Conservation (phyloP, 2,888 invertebrate species). For the Byasa hedistus region DNA sequence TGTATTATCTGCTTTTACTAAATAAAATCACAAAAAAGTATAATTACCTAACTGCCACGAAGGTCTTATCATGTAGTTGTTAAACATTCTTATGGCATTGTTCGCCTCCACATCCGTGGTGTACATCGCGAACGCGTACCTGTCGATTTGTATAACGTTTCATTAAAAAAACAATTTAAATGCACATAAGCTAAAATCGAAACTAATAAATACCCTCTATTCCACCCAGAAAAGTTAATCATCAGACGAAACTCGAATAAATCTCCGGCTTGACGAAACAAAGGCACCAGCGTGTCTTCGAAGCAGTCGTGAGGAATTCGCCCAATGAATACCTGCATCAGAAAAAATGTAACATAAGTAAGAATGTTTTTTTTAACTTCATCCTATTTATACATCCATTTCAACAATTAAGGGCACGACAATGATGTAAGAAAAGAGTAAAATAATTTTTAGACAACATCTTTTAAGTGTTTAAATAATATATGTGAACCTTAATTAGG, state of each 20-base stretch:
- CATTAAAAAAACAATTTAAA: not conserved
- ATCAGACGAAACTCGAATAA: slow-evolving; percentile 87
- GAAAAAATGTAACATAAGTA: not conserved
- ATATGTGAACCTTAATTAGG: too few species aligned
- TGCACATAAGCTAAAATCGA: not conserved
- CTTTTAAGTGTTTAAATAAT: too few species aligned
- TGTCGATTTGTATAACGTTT: slow-evolving; percentile 33
- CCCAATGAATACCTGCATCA: slow-evolving; percentile 78
- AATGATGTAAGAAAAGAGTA: too few species aligned
- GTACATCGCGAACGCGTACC: slow-evolving; percentile 86
- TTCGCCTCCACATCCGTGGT: slow-evolving; percentile 81
- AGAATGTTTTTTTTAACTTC: too few species aligned
- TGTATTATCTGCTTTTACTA: too few species aligned
- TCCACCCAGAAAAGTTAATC: slow-evolving; percentile 87
- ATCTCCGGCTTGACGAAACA: slow-evolving; percentile 79
- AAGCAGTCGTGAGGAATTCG: slow-evolving; percentile 84
- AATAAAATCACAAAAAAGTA: not conserved
- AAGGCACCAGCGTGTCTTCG: slow-evolving; percentile 83
- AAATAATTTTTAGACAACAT: too few species aligned
- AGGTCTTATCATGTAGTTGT: slow-evolving; percentile 84
- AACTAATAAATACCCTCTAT: slow-evolving; percentile 78
- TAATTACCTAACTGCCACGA: slow-evolving; percentile 78
- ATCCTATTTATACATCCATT: too few species aligned
- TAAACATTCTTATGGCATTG: slow-evolving; percentile 82
- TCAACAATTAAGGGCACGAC: too few species aligned